Percentiles rank a stretch among this genome's conserved stretches.
Conservation (phyloP, 2,888 invertebrate species). For the Lingula anatina region DNA sequence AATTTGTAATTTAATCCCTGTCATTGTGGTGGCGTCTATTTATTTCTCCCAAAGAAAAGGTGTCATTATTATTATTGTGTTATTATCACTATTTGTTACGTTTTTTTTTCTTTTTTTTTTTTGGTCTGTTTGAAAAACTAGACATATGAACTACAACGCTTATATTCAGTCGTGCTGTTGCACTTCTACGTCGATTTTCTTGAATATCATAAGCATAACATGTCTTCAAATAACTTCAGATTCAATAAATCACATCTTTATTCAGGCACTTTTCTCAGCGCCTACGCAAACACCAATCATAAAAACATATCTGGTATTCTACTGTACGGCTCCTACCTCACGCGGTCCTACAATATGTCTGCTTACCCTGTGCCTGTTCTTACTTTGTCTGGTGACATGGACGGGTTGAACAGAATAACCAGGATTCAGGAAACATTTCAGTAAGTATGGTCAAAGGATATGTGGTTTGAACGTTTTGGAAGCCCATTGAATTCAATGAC, state of each 20-base stretch:
- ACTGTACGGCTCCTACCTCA: constrained; percentile 26
- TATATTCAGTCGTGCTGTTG: too few species aligned
- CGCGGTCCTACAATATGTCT: constrained; percentile 12
- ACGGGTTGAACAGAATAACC: constrained; percentile 29
- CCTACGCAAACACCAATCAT: constrained; percentile 14
- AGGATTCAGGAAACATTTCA: constrained; percentile 24
- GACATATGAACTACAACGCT: too few species aligned
- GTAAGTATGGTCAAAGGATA: too few species aligned
- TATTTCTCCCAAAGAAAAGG: too few species aligned
- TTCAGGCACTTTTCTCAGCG: constrained; percentile 22
- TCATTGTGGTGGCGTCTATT: too few species aligned
- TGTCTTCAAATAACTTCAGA: background rate
- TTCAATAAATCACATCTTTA: too few species aligned
- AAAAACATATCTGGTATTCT: constrained; percentile 19
- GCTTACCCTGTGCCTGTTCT: constrained; percentile 29
- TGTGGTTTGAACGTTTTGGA: too few species aligned
- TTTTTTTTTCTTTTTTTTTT: background rate
- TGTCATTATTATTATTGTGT: too few species aligned
- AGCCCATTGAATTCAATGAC: too few species aligned
- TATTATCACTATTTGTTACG: background rate
- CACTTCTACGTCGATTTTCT: background rate
- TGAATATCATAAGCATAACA: background rate
- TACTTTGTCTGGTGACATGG: constrained; percentile 34
- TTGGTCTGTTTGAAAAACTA: too few species aligned
- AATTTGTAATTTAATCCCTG: too few species aligned